Percentiles rank a stretch among this genome's conserved stretches.
phyloP scores from a whole-genome alignment of 2,797 vertebrate genomes.

The Anguilla anguilla region DNA sequence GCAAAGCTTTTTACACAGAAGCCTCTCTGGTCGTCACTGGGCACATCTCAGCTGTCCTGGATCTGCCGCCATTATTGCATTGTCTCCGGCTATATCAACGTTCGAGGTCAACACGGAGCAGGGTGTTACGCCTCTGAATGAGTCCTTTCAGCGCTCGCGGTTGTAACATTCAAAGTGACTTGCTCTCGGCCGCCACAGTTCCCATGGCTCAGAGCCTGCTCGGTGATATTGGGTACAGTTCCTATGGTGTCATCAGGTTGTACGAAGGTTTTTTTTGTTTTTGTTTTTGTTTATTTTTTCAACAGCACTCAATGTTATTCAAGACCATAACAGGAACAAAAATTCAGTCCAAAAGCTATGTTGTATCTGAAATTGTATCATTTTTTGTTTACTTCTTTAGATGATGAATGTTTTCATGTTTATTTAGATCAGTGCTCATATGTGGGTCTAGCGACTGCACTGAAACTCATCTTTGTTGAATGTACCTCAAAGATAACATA shows the following conservation, averaged over 20 bases:
- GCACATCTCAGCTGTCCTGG: constrained; percentile 24
- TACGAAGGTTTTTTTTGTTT: not conserved
- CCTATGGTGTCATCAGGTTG: not conserved
- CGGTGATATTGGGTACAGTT: constrained; percentile 3
- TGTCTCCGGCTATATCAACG: constrained; percentile 36
- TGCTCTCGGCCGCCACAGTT: constrained; percentile 29
- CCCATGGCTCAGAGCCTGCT: constrained; percentile 21
- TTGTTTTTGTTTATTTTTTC: not conserved
- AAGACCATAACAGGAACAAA: not conserved
- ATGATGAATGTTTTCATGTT: not conserved
- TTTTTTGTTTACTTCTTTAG: not conserved
- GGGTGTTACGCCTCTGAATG: constrained; percentile 35
- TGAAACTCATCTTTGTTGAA: not conserved
- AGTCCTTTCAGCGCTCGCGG: constrained; percentile 43
- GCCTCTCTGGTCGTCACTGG: constrained; percentile 30
- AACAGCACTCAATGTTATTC: not conserved
- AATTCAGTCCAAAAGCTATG: not conserved
- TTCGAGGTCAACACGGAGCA: constrained; percentile 44
- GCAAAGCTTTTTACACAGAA: constrained; percentile 28
- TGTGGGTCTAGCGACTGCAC: not conserved
- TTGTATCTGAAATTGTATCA: not conserved
- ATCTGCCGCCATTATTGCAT: constrained; percentile 22
- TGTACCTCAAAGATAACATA: not conserved
- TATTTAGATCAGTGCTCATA: not conserved
- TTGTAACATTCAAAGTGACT: constrained; percentile 56